phyloP scores from a whole-genome alignment of 2,113 vertebrate species.

The Nestor notabilis region DNA sequence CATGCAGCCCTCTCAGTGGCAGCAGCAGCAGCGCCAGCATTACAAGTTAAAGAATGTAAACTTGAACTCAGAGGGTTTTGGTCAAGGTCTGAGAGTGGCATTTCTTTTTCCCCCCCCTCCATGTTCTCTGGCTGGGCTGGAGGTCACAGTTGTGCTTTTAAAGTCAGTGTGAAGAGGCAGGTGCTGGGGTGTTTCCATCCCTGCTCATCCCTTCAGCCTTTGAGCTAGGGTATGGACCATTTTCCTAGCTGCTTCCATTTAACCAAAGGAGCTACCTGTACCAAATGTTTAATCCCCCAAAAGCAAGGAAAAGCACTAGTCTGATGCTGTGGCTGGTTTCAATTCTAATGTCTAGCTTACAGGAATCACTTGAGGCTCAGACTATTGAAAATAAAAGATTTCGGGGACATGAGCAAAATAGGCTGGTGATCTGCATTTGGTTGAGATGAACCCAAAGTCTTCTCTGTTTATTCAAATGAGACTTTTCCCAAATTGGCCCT shows the following conservation, averaged over 20 bases:
- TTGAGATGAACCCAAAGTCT: not conserved
- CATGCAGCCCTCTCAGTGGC: conserved; percentile 21
- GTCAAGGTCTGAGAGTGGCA: not conserved
- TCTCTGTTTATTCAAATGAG: not conserved
- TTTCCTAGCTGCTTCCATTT: not conserved
- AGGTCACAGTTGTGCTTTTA: not conserved
- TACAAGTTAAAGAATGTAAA: conserved; percentile 48
- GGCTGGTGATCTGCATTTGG: not conserved
- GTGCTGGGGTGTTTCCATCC: not conserved
- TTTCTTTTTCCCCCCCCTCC: not conserved
- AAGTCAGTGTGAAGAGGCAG: not conserved
- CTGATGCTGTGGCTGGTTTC: not conserved
- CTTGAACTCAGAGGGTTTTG: not conserved
- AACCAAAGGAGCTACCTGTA: not conserved
- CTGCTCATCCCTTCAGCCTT: not conserved
- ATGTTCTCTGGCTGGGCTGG: not conserved
- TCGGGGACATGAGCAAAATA: not conserved
- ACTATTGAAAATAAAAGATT: not conserved
- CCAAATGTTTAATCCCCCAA: not conserved
- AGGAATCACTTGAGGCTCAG: not conserved
- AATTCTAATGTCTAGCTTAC: fast-evolving
- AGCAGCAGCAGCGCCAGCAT: not conserved
- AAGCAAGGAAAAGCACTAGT: not conserved
- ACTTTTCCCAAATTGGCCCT: not conserved
- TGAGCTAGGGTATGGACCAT: not conserved